Base-by-base conservation (phyloP, 2,113 vertebrate species). In the Lathamus discolor region DNA sequence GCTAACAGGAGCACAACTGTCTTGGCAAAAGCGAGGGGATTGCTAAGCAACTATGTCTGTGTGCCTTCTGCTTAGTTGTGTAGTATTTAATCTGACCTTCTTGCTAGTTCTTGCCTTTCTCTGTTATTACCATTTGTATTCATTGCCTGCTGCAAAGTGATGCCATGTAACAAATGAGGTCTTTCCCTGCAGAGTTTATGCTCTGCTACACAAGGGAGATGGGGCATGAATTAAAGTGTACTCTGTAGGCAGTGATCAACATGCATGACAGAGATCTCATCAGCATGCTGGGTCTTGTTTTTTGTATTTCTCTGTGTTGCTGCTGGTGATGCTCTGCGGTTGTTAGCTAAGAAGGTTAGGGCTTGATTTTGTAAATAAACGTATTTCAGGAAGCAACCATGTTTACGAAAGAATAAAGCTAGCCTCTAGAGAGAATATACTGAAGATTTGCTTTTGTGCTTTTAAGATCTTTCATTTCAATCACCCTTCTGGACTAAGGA, bases 251-350 rank as follows among this genome's bases (percentile, higher is more conserved):
- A 69, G 39, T 39, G 39, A 24, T 28, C 44, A 57, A 24, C 49
- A 3, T 24, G 54, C 68, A 15, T 41, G 27, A 77, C 44, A 74
- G 70, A 54, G 54, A 43, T 25, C 55, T 92, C 12, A 1, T 37
- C 0, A 0, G 13, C 1, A 2, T 37, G 23, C 41, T 54, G 43
- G 20, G 10, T 13, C 69, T 48, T 59, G 7, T 31, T 51, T 85
- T 84, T 49, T 74, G 17, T 51, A 31, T 76, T 93, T 79, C 0
- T 0, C 29, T n/a, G 10, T 73, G 29, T 55, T 92, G 67, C 75
- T 87, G 85, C 75, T 83, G 52, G 35, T 46, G 44, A 19, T 85
- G n/a, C 27, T 93, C 27, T 66, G 39, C 75, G 85, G 12, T 44
- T 85, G 75, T 73, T 52, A 80, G 54, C 79, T 51, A 25, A 44